These are phyloP conservation scores for Pseudococcus viburni DNA, from an alignment of 2,888 invertebrate genomes.

Conservation along the genomic window DNA sequence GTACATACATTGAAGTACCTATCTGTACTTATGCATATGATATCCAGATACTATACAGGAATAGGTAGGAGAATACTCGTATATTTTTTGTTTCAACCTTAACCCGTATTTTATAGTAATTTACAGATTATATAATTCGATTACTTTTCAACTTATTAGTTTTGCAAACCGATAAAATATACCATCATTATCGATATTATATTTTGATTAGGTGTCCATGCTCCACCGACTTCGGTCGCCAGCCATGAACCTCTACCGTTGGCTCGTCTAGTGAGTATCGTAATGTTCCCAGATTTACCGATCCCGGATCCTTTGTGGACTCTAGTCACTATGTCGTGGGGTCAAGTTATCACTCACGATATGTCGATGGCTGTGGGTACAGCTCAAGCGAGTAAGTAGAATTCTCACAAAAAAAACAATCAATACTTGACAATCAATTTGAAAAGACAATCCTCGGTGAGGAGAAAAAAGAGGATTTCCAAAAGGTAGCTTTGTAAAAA, in stretches of 20 bases:
- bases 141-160: not conserved
- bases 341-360: slow-evolving; percentile 85
- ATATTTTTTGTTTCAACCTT: slow-evolving; percentile 38
- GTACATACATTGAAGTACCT: not conserved
- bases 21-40: not conserved
- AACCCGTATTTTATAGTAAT: slow-evolving; percentile 43
- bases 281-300: slow-evolving; percentile 80
- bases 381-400: slow-evolving; percentile 82
- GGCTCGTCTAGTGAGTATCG: slow-evolving; percentile 80
- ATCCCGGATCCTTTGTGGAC: slow-evolving; percentile 82
- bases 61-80: not conserved
- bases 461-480: too few relatives aligned
- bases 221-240: slow-evolving; percentile 77
- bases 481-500: too few relatives aligned
- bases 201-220: slow-evolving; percentile 75
- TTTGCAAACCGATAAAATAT: slow-evolving; percentile 18
- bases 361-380: slow-evolving; percentile 82
- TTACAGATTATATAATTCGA: slow-evolving; percentile 43
- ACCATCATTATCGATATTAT: slow-evolving; percentile 30
- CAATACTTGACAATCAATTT: not conserved
- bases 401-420: not conserved
- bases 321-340: slow-evolving; percentile 84
- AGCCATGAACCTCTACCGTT: slow-evolving; percentile 79
- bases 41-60: not conserved
- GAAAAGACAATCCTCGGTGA: not conserved